These are phyloP conservation scores for human (Homo sapiens) DNA, from an alignment of 2,113 vertebrate species.

Conservation along the genomic window DNA sequence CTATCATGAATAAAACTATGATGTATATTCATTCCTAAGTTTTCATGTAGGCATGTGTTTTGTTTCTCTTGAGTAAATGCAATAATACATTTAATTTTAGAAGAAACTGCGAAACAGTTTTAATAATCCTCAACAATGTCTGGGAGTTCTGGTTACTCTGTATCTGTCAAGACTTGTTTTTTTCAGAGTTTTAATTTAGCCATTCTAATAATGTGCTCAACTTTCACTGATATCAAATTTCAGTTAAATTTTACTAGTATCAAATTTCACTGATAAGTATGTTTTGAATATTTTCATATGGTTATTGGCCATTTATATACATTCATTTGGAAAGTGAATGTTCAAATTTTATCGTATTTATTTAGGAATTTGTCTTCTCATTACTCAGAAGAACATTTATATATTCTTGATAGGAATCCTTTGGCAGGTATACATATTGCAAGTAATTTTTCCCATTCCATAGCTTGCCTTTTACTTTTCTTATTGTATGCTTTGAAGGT, in stretches of 20 bases:
- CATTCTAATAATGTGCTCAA: not conserved
- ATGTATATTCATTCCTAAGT: not conserved
- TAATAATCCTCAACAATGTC: not conserved
- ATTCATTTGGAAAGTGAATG: not conserved
- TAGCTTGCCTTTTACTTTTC: not conserved
- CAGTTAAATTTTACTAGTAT: not conserved
- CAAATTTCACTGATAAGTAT: not conserved
- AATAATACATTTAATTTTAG: not conserved
- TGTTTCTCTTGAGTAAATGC: not conserved
- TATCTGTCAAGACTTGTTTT: not conserved
- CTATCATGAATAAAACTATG: not conserved
- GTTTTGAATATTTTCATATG: not conserved
- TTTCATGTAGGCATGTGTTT: not conserved
- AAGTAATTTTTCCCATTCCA: not conserved
- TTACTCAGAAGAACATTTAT: not conserved
- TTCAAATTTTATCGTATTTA: not conserved
- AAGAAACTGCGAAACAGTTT: not conserved
- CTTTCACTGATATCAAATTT: too few relatives aligned
- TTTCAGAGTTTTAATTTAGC: not conserved
- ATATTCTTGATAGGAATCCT: not conserved
- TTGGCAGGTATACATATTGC: not conserved
- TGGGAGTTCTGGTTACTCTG: not conserved
- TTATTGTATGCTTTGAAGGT: not conserved
- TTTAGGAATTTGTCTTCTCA: not conserved
- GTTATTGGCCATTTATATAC: not conserved